Percentiles rank a stretch among this genome's conserved stretches.
Conservation (phyloP, 2,113 vertebrate genomes). For the Proterorhinus semilunaris region DNA sequence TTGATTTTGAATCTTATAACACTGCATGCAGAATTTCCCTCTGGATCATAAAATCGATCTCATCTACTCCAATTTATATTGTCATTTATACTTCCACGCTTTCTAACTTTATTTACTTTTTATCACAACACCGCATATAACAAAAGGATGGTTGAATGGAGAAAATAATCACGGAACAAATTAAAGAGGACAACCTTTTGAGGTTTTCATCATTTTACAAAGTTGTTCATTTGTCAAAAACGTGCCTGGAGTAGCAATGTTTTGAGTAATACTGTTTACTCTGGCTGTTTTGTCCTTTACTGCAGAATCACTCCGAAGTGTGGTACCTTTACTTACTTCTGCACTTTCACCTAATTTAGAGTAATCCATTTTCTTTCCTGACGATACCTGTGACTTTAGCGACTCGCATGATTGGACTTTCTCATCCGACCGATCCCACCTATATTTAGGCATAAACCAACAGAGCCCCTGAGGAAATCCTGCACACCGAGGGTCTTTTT, state of each 20-base stretch:
- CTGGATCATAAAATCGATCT: neutral
- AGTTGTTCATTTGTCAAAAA: no score
- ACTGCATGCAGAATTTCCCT: neutral
- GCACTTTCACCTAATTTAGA: neutral
- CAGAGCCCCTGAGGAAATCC: neutral
- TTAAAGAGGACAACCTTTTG: no score
- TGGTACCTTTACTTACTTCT: neutral
- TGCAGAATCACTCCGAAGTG: no score
- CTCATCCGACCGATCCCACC: constrained; percentile 8
- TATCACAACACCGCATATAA: no score
- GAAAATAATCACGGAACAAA: no score
- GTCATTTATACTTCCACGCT: neutral
- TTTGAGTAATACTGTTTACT: no score
- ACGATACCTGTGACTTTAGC: neutral
- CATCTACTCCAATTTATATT: neutral
- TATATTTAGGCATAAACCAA: constrained; percentile 16
- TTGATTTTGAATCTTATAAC: neutral
- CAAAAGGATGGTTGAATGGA: no score
- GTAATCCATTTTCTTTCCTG: neutral
- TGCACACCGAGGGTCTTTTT: constrained; percentile 15
- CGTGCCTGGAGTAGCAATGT: no score
- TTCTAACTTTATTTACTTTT: no score
- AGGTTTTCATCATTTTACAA: no score
- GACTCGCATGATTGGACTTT: constrained; percentile 18
- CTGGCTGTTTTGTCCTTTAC: no score